Base-by-base conservation (phyloP, 2,888 invertebrate species). In the Gibbula magus region DNA sequence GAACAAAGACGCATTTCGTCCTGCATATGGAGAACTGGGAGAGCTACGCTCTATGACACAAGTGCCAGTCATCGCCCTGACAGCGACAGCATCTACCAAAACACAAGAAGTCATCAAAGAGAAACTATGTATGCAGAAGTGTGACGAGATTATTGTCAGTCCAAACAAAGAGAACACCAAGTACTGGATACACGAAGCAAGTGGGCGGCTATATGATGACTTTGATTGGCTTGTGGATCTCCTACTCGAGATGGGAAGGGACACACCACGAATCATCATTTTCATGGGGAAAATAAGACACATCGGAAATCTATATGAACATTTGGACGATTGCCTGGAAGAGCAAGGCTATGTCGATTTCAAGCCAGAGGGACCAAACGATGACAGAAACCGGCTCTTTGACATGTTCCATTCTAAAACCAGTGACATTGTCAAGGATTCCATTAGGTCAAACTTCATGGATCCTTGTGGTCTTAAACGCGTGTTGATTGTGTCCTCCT, bases 331-430 rank as follows among this genome's bases (percentile, higher is more conserved):
- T 20, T 32, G 20, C 22, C 67, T 81, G 29, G 78, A 75, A 4
- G 25, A 20, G 0, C 56, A 75, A 16, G 78, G 75, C 0, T 78
- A 61, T 51, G 22, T 78, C n/a, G 53, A 81, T 39, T 78, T 61
- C 39, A 45, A 66, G 16, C 25, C 73, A 52, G 45, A 29, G 16
- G 78, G 74, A 20, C 20, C 29, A 10, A 80, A 78, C 78, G 75
- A 78, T 53, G 45, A 52, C 78, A 67, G 52, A 51, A 78, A 70
- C 25, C 13, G 78, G 29, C 29, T 78, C 3, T 52, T 70, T 52
- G 81, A 81, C 54, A 73, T 80, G 77, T 54, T 73, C 70, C 77
- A 77, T 35, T 45, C 66, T 53, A 79, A 75, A 66, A 76, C 75
- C 16, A 5, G 18, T 32, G 74, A 75, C 61, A 29, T 22, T 7